Base-by-base conservation (phyloP, 92 coral and sea anemone genomes). In the Palythoa heliodiscus region DNA sequence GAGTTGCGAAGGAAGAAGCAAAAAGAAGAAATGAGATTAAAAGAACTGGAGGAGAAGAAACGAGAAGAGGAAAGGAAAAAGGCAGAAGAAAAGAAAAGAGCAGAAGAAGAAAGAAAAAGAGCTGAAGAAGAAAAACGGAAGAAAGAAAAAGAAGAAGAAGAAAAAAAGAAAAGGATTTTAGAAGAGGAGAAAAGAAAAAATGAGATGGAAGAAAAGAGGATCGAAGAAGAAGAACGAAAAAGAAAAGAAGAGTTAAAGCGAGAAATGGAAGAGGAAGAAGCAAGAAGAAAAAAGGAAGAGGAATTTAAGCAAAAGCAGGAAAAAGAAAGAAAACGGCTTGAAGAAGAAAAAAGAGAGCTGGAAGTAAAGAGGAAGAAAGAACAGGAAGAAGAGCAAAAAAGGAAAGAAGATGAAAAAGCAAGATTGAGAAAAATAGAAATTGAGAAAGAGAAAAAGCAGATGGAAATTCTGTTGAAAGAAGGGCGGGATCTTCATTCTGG, bases 231-330 rank as follows among this genome's bases (percentile, higher is more conserved):
- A 15, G 84, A 85, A 63, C 74, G 84, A 70, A 87, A 50, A 60
- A 87, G 82, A 77, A 89, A 69, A 52, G 57, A 77, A 17, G 92
- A 87, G 76, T 76, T 83, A 20, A 87, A 78, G 52, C 86, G 60
- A 74, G 47, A 54, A 70, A 81, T 64, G 63, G 88, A 82, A 63
- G 73, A 77, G 69, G 72, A 73, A 69, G 60, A 87, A 86, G 78
- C 73, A 55, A 38, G 19, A 53, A 66, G 82, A 82, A 74, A 60
- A 66, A 60, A 71, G 70, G 83, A 76, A 39, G 50, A 80, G 48
- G 85, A 74, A 82, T n/a, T n/a, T n/a, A 81, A 82, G 40, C 75
- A 72, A 15, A 85, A 69, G 19, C 78, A 66, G 69, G 76, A 64
- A 84, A 67, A 84, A 66, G 40, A 89, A 48, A 60, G 40, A 82